A percentile compares a stretch with the other conserved stretches of the same genome.
Evolutionary conservation across 1,140 invertebrate genomes (phyloP).

Genomic region (Drosophila takahashii): DNA sequence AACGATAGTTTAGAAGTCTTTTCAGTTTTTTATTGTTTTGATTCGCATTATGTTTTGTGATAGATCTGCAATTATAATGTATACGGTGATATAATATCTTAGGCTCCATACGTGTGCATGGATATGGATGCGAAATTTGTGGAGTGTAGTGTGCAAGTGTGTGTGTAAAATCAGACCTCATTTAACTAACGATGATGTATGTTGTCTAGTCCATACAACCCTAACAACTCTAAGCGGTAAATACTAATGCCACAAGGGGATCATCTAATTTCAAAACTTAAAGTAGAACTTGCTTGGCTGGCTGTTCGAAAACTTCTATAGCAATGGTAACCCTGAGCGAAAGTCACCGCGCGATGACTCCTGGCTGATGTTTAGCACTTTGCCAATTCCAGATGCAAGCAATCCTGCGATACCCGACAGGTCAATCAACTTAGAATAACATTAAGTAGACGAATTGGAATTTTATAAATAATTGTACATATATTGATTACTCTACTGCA

Average conservation of each 20-base stretch:
- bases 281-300: constrained; percentile 40
- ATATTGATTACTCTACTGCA: constrained; percentile 73
- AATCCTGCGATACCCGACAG: constrained; percentile 23
- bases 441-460: constrained; percentile 53
- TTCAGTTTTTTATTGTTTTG: constrained; percentile 53
- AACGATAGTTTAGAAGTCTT: constrained; percentile 40
- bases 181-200: constrained; percentile 19
- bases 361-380: constrained; percentile 5
- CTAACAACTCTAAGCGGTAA: constrained; percentile 19
- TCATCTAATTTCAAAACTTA: constrained; percentile 39
- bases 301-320: constrained; percentile 11
- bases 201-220: constrained; percentile 16
- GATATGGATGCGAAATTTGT: constrained; percentile 1
- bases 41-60: constrained; percentile 41
- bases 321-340: constrained; percentile 45
- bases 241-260: constrained; percentile 23
- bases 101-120: constrained; percentile 10
- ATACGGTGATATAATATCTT: constrained; percentile 44
- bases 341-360: constrained; percentile 9
- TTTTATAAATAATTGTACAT: constrained; percentile 72
- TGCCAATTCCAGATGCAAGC: constrained; percentile 8
- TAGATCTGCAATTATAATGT: constrained; percentile 40
- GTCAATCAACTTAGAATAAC: constrained; percentile 31
- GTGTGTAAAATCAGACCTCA: constrained; percentile 17
- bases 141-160: constrained; percentile 8